Conservation (phyloP, 2,797 vertebrate species). For the Hoplostethus mediterraneus region DNA sequence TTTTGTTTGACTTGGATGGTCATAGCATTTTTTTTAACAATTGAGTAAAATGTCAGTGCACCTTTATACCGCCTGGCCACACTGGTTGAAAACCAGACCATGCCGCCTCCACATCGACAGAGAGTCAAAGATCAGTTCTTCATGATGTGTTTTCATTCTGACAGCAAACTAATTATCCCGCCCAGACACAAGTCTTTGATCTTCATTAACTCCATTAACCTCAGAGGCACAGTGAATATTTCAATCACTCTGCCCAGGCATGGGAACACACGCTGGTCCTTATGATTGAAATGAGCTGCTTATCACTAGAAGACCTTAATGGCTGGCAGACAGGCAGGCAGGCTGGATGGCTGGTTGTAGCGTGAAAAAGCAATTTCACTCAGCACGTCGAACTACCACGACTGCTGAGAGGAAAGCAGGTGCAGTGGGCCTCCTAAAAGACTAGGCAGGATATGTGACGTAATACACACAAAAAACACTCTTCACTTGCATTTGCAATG, state of each 20-base stretch:
- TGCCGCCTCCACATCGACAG: conserved; percentile 22
- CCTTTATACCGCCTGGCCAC: no score
- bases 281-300: conserved; percentile 68
- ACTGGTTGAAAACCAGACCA: conserved; percentile 4
- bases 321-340: conserved; percentile 33
- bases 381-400: conserved; percentile 23
- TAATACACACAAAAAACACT: not conserved
- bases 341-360: conserved; percentile 29
- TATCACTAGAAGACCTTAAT: conserved; percentile 68
- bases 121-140: conserved; percentile 56
- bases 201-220: conserved; percentile 75
- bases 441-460: not conserved
- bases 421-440: no score
- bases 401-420: not conserved
- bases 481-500: no score
- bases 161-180: conserved; percentile 61
- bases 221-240: conserved; percentile 63
- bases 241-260: conserved; percentile 56
- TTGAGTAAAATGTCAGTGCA: not conserved
- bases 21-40: not conserved
- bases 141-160: conserved; percentile 47
- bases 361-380: conserved; percentile 55
- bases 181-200: conserved; percentile 65
- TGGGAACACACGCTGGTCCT: conserved; percentile 45
- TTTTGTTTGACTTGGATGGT: not conserved